Conservation (phyloP, 2,113 vertebrate genomes). For the Tursiops truncatus region DNA sequence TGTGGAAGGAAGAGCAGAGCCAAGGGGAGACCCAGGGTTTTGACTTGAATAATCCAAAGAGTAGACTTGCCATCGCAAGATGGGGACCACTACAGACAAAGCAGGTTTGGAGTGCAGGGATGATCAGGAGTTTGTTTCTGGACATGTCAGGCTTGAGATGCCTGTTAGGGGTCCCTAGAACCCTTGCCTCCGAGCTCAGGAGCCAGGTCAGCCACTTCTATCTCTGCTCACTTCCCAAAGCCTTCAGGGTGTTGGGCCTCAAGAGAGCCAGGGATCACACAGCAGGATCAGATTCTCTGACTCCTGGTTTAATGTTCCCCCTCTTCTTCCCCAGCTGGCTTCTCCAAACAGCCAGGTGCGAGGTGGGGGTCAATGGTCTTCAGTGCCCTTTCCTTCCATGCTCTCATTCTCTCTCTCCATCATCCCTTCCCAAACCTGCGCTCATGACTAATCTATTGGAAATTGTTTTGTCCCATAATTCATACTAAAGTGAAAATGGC, state of each 20-base stretch:
- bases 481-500: background rate
- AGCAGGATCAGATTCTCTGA: background rate
- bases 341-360: background rate
- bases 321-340: background rate
- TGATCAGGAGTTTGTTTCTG: background rate
- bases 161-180: background rate
- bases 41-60: background rate
- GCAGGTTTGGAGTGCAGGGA: background rate
- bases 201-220: background rate
- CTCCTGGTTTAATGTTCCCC: background rate
- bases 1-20: background rate
- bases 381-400: background rate
- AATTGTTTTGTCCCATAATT: background rate
- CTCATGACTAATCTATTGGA: background rate
- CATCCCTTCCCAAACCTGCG: background rate
- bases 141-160: too few species aligned
- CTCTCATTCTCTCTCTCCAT: background rate
- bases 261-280: background rate
- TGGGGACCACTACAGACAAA: background rate
- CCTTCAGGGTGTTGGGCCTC: background rate
- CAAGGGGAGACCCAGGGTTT: background rate
- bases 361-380: fast-evolving
- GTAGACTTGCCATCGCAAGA: too few species aligned
- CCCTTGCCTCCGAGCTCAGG: background rate
- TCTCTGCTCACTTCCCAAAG: background rate